Evolutionary conservation across 2,797 vertebrate genomes (phyloP), one percentile per base, ranked within the genome.

Genomic region (Hybognathus amarus): DNA sequence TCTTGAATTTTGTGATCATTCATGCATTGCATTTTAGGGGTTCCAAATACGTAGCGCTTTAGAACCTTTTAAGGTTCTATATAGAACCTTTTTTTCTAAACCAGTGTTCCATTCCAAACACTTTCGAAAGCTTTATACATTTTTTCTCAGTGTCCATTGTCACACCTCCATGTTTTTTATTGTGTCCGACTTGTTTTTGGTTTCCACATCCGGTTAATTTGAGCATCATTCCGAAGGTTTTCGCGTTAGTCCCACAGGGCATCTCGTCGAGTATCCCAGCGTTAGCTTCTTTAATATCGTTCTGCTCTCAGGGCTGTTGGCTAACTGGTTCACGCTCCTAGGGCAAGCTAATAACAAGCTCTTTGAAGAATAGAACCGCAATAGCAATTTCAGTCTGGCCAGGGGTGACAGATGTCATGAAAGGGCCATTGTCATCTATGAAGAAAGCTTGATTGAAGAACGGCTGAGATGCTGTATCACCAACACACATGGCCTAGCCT

Each of bases 321-420:
- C 77, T 56, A 85, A 33, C 64, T 45, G 66, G 22, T 78, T 71
- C 71, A 63, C 77, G 77, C 78, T 79, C 79, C 20, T 66, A 68
- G 76, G 67, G 52, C 78, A 81, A 85, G 75, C 77, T 89, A 92
- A 91, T 93, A 90, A 92, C 87, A 90, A 91, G 88, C 24, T 24
- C 91, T 94, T 93, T 94, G 91, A 94, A 92, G 90, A 75, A 87
- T 83, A 38, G 87, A 89, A 89, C 81, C 87, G 69, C 85, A 88
- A 91, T 90, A 92, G 50, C 88, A 89, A 78, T 85, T 87, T 90
- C 85, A 92, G 77, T 85, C 30, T 45, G 86, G 69, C 86, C 83
- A 64, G 70, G 82, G 88, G 84, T 91, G 87, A 92, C 82, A 85
- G 86, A 89, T 86, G 83, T 83, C 82, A 73, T 79, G 75, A 89